Percentiles rank a stretch among this genome's conserved stretches.
Conservation (phyloP, 2,888 invertebrate species). For the Caenorhabditis imperialis region DNA sequence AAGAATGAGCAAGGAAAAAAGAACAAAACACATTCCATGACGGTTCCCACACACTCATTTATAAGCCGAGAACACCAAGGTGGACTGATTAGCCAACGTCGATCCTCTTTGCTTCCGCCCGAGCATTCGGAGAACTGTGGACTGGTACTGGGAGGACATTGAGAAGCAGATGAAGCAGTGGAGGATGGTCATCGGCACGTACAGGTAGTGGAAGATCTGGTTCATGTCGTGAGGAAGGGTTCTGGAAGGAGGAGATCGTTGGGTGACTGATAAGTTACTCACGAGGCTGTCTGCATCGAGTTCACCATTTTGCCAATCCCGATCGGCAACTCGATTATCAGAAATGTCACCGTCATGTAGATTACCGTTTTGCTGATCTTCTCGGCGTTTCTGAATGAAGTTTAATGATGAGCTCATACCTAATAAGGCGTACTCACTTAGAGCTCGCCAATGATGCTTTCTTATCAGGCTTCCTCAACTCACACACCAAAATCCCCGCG, state of each 20-base stretch:
- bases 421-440: not conserved
- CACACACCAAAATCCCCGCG: conserved; percentile 14
- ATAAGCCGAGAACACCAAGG: too few species aligned
- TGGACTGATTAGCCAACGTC: too few species aligned
- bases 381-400: conserved; percentile 23
- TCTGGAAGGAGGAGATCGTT: conserved; percentile 2
- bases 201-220: conserved; percentile 26
- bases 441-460: not conserved
- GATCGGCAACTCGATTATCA: conserved; percentile 29
- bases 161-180: conserved; percentile 31
- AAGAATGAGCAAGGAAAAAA: too few species aligned
- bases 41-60: too few species aligned
- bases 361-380: conserved; percentile 26
- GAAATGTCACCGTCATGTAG: conserved; percentile 32
- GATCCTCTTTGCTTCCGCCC: too few species aligned
- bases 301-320: conserved; percentile 28
- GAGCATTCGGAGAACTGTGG: too few species aligned
- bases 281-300: conserved; percentile 26
- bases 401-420: too few species aligned
- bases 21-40: too few species aligned
- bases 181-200: conserved; percentile 31
- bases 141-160: conserved; percentile 27
- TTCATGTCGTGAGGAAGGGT: conserved; percentile 28
- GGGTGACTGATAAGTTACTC: conserved; percentile 5
- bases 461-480: conserved; percentile 21